Conservation (phyloP, 2,888 invertebrate species). For the Polia nebulosa region DNA sequence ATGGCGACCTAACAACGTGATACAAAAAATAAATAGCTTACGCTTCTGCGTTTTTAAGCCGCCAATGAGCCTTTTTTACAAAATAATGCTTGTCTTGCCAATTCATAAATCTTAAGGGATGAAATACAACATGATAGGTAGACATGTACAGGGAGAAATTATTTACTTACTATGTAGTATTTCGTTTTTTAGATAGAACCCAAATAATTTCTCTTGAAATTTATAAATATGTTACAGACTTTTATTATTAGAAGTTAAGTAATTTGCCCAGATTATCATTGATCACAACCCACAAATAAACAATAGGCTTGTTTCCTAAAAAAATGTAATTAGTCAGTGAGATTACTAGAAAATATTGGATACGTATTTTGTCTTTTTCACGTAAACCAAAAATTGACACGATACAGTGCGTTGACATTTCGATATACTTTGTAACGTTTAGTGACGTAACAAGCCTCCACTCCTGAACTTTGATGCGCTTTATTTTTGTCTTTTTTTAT, state of each 20-base stretch:
- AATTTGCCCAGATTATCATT: background rate
- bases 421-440: no score
- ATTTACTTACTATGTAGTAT: conserved; percentile 10
- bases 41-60: conserved; percentile 30
- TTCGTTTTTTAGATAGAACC: background rate
- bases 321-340: no score
- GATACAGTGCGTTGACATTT: no score
- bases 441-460: no score
- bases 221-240: background rate
- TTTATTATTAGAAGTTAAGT: no score
- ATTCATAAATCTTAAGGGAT: conserved; percentile 32
- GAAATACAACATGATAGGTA: background rate
- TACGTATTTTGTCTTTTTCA: no score
- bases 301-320: no score
- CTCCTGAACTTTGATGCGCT: no score
- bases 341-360: no score
- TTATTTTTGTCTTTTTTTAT: no score
- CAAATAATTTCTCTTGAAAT: background rate
- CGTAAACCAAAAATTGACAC: no score
- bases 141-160: conserved; percentile 1
- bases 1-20: conserved; percentile 47
- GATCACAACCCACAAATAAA: background rate
- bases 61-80: conserved; percentile 38
- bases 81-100: conserved; percentile 42
- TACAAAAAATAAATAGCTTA: conserved; percentile 41